Evolutionary conservation across 2,888 invertebrate genomes (phyloP).

Genomic region (Callosobruchus maculatus): DNA sequence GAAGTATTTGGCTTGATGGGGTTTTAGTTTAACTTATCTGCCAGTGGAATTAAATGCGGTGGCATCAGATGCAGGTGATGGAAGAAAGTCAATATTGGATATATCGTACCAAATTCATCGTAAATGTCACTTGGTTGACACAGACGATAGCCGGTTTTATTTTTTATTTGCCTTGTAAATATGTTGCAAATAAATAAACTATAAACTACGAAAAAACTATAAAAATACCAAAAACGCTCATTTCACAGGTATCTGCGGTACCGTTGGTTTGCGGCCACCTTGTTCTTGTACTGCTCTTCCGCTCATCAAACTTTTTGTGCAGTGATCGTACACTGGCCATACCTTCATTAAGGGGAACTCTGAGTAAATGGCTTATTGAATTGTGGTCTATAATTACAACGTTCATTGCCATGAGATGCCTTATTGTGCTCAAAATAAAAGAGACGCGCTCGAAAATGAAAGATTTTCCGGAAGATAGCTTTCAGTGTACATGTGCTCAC

Average conservation of each 20-base stretch:
- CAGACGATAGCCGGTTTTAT: too few relatives aligned
- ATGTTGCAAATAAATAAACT: too few relatives aligned
- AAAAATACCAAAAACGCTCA: too few relatives aligned
- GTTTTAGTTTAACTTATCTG: too few relatives aligned
- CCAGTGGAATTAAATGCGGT: too few relatives aligned
- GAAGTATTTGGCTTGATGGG: too few relatives aligned
- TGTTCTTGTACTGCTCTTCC: not conserved
- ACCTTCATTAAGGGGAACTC: not conserved
- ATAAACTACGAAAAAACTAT: too few relatives aligned
- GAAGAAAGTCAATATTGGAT: too few relatives aligned
- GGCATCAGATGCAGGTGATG: too few relatives aligned
- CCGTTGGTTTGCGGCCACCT: not conserved
- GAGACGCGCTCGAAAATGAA: not conserved
- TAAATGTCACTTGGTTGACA: too few relatives aligned
- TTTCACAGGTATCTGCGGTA: not conserved
- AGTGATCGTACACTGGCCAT: not conserved
- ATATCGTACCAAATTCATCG: too few relatives aligned
- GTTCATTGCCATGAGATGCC: conserved; percentile 25
- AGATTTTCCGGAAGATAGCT: not conserved
- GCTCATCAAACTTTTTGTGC: not conserved
- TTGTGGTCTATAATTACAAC: conserved; percentile 22
- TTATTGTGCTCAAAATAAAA: not conserved
- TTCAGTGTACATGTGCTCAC: not conserved
- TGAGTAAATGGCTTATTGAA: conserved; percentile 5
- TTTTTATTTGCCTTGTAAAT: too few relatives aligned